A percentile compares a stretch with the other conserved stretches of the same genome.
Evolutionary conservation across 1,140 invertebrate species (phyloP).

Genomic region (Trialeurodes vaporariorum): DNA sequence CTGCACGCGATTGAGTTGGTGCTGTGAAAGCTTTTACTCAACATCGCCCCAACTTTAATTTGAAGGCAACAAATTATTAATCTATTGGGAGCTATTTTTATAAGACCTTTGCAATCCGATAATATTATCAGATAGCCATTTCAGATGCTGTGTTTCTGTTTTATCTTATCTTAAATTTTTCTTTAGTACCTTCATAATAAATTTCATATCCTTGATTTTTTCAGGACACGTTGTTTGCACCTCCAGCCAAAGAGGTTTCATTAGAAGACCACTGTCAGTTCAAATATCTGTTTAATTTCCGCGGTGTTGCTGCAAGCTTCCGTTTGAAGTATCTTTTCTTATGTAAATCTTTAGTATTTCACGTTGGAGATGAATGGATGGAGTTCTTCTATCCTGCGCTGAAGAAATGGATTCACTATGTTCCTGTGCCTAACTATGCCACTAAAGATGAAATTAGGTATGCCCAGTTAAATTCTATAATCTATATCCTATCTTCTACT

Average conservation of each 20-base stretch:
- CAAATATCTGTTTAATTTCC: conserved; percentile 92
- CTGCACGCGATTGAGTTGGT: too few species aligned
- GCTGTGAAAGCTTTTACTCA: too few species aligned
- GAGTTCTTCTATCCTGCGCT: conserved; percentile 91
- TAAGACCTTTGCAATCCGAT: too few species aligned
- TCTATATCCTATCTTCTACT: too few species aligned
- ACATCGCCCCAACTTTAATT: too few species aligned
- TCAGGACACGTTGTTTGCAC: conserved; percentile 70
- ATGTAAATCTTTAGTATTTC: conserved; percentile 88
- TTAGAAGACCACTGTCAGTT: conserved; percentile 88
- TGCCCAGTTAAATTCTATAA: too few species aligned
- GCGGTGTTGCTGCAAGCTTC: conserved; percentile 94
- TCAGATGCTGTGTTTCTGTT: too few species aligned
- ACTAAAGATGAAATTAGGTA: conserved; percentile 50
- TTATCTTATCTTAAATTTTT: conserved; percentile 9
- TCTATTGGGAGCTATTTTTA: too few species aligned
- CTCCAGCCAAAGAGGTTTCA: conserved; percentile 73
- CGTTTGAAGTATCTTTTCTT: conserved; percentile 92
- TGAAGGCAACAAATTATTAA: too few species aligned
- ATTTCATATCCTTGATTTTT: conserved; percentile 29
- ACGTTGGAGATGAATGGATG: conserved; percentile 87
- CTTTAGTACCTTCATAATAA: conserved; percentile 9
- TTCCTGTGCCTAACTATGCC: conserved; percentile 67
- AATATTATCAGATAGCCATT: too few species aligned
- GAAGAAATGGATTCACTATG: conserved; percentile 93